Evolutionary conservation across 2,888 invertebrate genomes (phyloP).

Genomic region (Nasonovia ribisnigri): DNA sequence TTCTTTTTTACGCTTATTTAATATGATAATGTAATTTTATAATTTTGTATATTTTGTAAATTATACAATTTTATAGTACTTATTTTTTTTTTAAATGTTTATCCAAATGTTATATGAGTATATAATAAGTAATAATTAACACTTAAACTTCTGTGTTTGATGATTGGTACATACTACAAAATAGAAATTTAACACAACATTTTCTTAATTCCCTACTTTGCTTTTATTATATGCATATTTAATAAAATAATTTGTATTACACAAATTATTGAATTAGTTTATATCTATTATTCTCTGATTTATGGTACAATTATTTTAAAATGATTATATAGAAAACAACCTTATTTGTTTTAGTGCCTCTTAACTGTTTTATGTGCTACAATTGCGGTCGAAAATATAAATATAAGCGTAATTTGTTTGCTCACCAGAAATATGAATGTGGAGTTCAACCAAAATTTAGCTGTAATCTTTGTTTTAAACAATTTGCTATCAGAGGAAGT

Average conservation of each 20-base stretch:
- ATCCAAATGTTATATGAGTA: background rate
- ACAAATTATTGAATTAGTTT: background rate
- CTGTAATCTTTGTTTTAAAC: background rate
- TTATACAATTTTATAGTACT: background rate
- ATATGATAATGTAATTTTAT: background rate
- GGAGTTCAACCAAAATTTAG: background rate
- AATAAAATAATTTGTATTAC: background rate
- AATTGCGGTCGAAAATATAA: background rate
- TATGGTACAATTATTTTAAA: background rate
- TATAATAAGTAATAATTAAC: background rate
- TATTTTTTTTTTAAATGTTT: background rate
- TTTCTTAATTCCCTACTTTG: too few relatives aligned
- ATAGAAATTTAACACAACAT: background rate
- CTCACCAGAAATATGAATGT: conserved; percentile 17
- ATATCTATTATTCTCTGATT: background rate
- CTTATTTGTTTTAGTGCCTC: background rate
- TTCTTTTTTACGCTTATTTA: background rate
- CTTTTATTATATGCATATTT: background rate
- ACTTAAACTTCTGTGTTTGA: background rate
- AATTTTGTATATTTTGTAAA: background rate
- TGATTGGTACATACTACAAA: background rate
- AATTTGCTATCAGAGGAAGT: background rate
- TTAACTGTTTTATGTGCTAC: background rate
- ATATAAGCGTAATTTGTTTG: background rate
- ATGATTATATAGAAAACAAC: background rate